Percentiles rank a stretch among this genome's conserved stretches.
Conservation (phyloP, 2,113 vertebrate species). For the Montifringilla adamsi region DNA sequence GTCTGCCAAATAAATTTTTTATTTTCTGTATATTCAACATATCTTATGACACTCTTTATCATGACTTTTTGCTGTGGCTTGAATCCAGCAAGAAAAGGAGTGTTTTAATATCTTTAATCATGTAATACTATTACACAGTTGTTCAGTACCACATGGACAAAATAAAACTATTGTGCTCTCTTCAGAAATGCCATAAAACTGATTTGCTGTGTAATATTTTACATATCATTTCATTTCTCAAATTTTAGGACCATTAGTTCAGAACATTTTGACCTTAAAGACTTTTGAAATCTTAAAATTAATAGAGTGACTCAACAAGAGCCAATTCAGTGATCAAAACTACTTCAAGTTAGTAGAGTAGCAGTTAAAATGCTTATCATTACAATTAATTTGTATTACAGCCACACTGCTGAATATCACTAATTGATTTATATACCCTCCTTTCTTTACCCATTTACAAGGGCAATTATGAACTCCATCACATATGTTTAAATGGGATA, state of each 20-base stretch:
- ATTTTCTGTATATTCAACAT: constrained; percentile 43
- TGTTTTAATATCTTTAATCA: constrained; percentile 70
- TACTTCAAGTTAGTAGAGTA: constrained; percentile 22
- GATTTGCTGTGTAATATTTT: constrained; percentile 54
- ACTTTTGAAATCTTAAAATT: constrained; percentile 40
- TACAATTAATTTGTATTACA: constrained; percentile 65
- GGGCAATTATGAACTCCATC: constrained; percentile 54
- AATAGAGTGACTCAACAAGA: constrained; percentile 38
- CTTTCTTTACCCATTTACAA: constrained; percentile 57
- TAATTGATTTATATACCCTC: constrained; percentile 68
- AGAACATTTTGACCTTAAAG: constrained; percentile 11
- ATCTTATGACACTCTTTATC: constrained; percentile 60
- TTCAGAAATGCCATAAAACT: constrained; percentile 59
- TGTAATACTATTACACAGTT: constrained; percentile 39
- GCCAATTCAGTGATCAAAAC: constrained; percentile 29
- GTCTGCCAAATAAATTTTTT: constrained; percentile 57
- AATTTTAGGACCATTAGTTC: constrained; percentile 24
- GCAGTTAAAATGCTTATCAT: constrained; percentile 45
- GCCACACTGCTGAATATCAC: constrained; percentile 35
- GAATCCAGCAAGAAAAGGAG: constrained; percentile 61
- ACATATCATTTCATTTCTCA: constrained; percentile 41
- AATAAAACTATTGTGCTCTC: constrained; percentile 63
- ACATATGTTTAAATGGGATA: constrained; percentile 45
- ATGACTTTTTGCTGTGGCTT: constrained; percentile 37
- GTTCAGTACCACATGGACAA: constrained; percentile 54